Base-by-base conservation (phyloP, 1,140 invertebrate species). In the Formica selysi region DNA sequence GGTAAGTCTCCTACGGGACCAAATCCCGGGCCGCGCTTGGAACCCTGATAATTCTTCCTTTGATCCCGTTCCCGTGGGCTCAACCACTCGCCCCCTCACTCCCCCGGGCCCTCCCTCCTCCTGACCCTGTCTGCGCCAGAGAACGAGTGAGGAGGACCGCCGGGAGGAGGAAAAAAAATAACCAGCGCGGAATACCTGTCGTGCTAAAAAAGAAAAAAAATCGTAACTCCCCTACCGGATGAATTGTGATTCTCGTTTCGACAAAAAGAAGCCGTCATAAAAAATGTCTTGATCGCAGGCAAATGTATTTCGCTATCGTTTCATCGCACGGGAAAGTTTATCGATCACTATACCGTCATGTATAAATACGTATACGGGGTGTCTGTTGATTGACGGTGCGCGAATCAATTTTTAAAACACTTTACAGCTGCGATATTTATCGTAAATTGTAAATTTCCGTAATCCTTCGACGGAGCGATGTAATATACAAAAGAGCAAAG, bases 11-110 rank as follows among this genome's bases (percentile, higher is more conserved):
- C 94, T 94, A 91, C 94, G 95, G 93, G 95, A 95, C 93, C 92
- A 95, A 95, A 95, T 95, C 95, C 95, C 94, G 95, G 94, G 93
- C 93, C 90, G 88, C 92, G 93, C 91, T 92, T 79, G 92, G 91
- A 94, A 94, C 94, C 93, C 94, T 95, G 95, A 95, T 95, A 95
- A 95, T 95, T 95, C 95, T 95, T 95, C 93, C 95, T 95, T 95
- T 95, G 95, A 95, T 95, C 94, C 95, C 92, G 88, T 91, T 95
- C 94, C 93, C 92, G 92, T 94, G 93, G 92, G 92, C 88, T 89
- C 90, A 88, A 87, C 91, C 90, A 86, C 71, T 86, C 89, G 86
- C 76, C 79, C 10, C 76, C 79, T 41, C 41, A 41, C 41, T 41
- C 87, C 78, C 80, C 41, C 67, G 36, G 3, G 6, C 38, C 67